Evolutionary conservation across 2,797 vertebrate species (phyloP).

Genomic region (Channallabes apus): DNA sequence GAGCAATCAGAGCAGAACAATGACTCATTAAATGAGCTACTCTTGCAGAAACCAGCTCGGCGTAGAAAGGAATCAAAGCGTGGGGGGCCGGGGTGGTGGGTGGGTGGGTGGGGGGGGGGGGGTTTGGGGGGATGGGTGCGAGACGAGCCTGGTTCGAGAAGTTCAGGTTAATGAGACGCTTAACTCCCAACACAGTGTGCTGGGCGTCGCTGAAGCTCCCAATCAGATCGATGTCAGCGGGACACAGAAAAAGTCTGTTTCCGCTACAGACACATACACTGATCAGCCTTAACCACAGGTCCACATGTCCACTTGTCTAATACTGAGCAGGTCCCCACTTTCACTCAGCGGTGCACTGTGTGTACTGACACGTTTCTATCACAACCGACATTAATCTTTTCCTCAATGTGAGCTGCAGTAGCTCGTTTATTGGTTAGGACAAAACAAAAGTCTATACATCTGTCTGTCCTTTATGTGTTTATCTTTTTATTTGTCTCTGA

Average conservation of each 20-base stretch:
- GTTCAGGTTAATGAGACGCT: slow-evolving; percentile 15
- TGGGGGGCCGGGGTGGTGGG: no score
- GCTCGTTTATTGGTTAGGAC: no score
- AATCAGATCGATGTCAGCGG: neutral
- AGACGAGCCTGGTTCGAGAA: no score
- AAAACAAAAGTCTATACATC: neutral
- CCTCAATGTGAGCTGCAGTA: no score
- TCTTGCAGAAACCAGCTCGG: slow-evolving; percentile 49
- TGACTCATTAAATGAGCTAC: slow-evolving; percentile 53
- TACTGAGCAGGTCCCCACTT: no score
- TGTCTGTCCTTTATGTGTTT: neutral
- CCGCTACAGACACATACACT: neutral
- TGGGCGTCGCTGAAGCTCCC: neutral
- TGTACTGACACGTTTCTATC: no score
- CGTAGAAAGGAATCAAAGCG: neutral
- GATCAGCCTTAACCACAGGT: no score
- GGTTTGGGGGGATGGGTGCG: neutral
- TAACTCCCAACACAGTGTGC: slow-evolving; percentile 7
- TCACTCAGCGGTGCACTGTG: no score
- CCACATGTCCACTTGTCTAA: no score
- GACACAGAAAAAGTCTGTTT: neutral
- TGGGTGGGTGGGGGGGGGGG: no score
- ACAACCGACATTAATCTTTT: no score
- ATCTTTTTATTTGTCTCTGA: neutral
- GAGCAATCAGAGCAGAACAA: slow-evolving; percentile 42